These are phyloP conservation scores for Oreochromis aureus DNA, from an alignment of 2,113 vertebrate species.

Conservation along the genomic window DNA sequence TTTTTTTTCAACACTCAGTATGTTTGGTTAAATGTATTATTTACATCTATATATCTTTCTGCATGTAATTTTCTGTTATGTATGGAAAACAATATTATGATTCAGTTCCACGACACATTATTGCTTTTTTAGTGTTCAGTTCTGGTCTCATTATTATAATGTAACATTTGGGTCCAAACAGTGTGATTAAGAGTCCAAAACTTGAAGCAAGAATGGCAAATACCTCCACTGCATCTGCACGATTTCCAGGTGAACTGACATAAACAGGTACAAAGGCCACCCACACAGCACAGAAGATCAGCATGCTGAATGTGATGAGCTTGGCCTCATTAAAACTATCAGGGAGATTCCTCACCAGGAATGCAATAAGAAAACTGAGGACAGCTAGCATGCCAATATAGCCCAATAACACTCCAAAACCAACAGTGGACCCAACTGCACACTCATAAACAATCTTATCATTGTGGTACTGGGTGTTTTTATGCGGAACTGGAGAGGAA, in stretches of 20 bases:
- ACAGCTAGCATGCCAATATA: accelerated
- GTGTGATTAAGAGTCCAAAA: slow-evolving; percentile 62
- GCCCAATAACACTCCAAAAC: slow-evolving; percentile 43
- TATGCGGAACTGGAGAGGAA: slow-evolving; percentile 51
- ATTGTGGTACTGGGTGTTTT: slow-evolving; percentile 40
- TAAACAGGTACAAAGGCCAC: slow-evolving; percentile 45
- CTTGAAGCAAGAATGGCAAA: slow-evolving; percentile 72
- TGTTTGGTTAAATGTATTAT: background rate
- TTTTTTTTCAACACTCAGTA: background rate
- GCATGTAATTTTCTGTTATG: background rate
- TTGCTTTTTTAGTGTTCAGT: slow-evolving; percentile 64
- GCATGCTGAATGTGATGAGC: background rate
- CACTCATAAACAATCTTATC: slow-evolving; percentile 61
- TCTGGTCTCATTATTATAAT: slow-evolving; percentile 68
- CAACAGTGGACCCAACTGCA: slow-evolving; percentile 44
- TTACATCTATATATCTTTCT: background rate
- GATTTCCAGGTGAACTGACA: slow-evolving; percentile 67
- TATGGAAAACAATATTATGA: background rate
- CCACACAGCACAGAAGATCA: background rate
- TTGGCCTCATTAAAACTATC: background rate
- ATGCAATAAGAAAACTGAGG: background rate
- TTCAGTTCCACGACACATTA: slow-evolving; percentile 35
- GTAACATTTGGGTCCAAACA: slow-evolving; percentile 74
- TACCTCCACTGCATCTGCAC: slow-evolving; percentile 65
- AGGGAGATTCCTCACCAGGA: background rate